Evolutionary conservation across 2,888 invertebrate species (phyloP).

Genomic region (Drosophila birchii): DNA sequence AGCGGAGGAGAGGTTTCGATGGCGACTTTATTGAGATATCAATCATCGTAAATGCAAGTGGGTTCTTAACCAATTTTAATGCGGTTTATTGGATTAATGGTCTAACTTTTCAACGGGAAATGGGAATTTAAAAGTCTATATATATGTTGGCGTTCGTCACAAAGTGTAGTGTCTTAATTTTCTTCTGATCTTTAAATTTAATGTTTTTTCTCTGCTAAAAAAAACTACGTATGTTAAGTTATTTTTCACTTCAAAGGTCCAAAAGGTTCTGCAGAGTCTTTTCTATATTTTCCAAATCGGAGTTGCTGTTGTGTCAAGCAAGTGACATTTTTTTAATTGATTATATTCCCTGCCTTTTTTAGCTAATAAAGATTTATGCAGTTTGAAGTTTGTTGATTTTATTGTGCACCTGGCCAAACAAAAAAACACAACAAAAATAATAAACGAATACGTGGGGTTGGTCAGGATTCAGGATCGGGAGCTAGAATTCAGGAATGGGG

Average conservation of each 20-base stretch:
- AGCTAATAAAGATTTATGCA: constrained; percentile 72
- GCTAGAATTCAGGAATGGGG: background rate
- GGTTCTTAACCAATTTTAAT: constrained; percentile 15
- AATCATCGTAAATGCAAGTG: constrained; percentile 27
- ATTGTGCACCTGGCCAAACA: constrained; percentile 69
- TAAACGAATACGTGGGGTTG: constrained; percentile 50
- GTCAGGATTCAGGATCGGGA: constrained; percentile 39
- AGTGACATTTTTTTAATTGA: constrained; percentile 45
- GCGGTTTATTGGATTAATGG: constrained; percentile 24
- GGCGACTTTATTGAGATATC: constrained; percentile 29
- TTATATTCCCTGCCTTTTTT: constrained; percentile 8
- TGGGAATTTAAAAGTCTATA: background rate
- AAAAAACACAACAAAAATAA: constrained; percentile 3
- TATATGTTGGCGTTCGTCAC: no score
- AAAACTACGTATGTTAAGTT: no score
- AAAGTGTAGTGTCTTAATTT: no score
- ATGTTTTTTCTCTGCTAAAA: no score
- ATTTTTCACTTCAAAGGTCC: no score
- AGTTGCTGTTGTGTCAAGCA: constrained; percentile 13
- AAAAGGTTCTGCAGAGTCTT: no score
- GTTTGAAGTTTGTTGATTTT: constrained; percentile 50
- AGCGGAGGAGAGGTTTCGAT: constrained; percentile 3
- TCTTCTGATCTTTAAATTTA: no score
- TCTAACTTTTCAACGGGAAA: background rate
- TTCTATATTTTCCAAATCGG: background rate